A percentile compares a stretch with the other conserved stretches of the same genome.
These are phyloP conservation scores for Harpalus rubripes DNA, from an alignment of 2,888 invertebrate species.

Conservation along the genomic window DNA sequence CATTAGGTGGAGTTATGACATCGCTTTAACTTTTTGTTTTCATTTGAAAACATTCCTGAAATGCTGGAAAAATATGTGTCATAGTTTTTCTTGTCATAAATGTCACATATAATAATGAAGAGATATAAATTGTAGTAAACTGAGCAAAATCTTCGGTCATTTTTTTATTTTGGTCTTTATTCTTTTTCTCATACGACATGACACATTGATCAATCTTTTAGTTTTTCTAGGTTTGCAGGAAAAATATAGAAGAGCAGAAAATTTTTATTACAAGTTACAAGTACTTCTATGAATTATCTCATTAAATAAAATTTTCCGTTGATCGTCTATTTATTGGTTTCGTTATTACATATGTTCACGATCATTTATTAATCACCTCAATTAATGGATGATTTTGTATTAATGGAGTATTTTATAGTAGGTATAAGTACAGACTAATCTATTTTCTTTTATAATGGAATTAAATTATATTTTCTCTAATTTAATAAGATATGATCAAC, in stretches of 20 bases:
- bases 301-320: too few relatives aligned
- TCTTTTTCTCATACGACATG: neutral
- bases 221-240: neutral
- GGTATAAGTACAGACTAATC: too few relatives aligned
- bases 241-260: neutral
- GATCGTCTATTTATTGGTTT: too few relatives aligned
- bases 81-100: constrained; percentile 55
- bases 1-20: constrained; percentile 12
- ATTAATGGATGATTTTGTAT: too few relatives aligned
- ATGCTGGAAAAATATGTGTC: constrained; percentile 20
- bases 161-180: constrained; percentile 2
- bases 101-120: constrained; percentile 42
- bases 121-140: constrained; percentile 46
- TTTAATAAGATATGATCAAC: too few relatives aligned
- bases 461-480: too few relatives aligned
- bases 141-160: constrained; percentile 27
- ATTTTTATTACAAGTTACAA: too few relatives aligned
- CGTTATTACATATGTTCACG: too few relatives aligned
- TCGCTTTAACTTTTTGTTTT: constrained; percentile 18
- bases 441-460: too few relatives aligned
- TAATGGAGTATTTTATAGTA: too few relatives aligned
- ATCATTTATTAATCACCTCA: too few relatives aligned
- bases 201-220: neutral
- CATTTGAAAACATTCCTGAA: constrained; percentile 19
- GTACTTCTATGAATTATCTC: too few relatives aligned